phyloP scores from a whole-genome alignment of 2,797 vertebrate species.

The Lagorchestes hirsutus region DNA sequence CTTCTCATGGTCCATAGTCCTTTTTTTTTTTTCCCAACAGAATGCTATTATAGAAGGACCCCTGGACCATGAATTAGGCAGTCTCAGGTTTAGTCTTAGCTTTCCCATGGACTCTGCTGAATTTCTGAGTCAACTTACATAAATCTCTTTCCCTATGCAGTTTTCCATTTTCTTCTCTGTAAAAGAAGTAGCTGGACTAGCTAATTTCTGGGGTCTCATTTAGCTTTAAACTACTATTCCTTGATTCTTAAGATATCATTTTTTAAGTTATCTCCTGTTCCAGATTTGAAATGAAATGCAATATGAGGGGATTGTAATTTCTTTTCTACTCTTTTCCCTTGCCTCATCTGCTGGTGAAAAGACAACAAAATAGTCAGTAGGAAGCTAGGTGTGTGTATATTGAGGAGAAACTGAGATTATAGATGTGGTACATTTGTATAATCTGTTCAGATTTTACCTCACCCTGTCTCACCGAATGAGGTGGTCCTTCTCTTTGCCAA shows the following conservation, averaged over 20 bases:
- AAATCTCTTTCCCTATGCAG: neutral
- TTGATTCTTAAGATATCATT: neutral
- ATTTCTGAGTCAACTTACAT: neutral
- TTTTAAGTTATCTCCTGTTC: neutral
- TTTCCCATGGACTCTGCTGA: neutral
- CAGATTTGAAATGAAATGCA: neutral
- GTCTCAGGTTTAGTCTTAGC: neutral
- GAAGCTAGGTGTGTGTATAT: neutral
- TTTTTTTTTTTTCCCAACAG: conserved; percentile 4
- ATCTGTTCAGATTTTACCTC: neutral
- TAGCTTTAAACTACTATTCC: neutral
- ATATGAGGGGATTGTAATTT: neutral
- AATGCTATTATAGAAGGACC: neutral
- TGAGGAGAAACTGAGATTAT: neutral
- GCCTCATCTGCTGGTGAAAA: neutral
- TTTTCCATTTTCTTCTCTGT: neutral
- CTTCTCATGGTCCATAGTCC: neutral
- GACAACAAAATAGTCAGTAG: neutral
- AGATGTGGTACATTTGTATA: neutral
- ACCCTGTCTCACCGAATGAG: neutral
- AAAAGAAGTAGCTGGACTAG: neutral
- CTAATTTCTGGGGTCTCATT: neutral
- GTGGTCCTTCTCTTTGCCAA: neutral
- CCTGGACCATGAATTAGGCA: neutral
- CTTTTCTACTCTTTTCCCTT: neutral